Base-by-base conservation (phyloP, 2,797 vertebrate species). In the Eremophila alpestris region DNA sequence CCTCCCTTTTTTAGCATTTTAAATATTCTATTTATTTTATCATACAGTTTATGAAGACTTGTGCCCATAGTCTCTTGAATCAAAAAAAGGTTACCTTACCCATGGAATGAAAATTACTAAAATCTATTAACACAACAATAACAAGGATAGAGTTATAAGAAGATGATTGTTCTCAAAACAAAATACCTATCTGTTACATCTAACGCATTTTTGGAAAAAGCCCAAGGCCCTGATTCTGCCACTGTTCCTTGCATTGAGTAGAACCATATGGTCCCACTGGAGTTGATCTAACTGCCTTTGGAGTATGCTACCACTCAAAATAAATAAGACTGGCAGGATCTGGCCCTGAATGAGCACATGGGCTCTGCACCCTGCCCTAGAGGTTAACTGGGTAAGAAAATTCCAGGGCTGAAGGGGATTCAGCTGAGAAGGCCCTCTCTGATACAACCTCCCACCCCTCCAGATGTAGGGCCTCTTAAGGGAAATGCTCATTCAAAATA, bases 271-370 rank as follows among this genome's bases (percentile, higher is more conserved):
- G 94, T 91, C 95, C 89, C 76, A 75, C 51, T 90, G 84, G 91
- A 90, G 90, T 4, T 94, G 89, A 82, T 95, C 73, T 89, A 87
- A 95, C 92, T 93, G 80, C 86, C 69, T 87, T 83, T 93, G 93
- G 95, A 96, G 91, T 75, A 69, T 94, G 93, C 87, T 92, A 95
- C 89, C 70, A 95, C 90, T 96, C 94, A 96, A 94, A 89, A 82
- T 97, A 97, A 97, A 77, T 93, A 95, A 90, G 84, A 94, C 74
- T 95, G 95, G 95, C 94, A 96, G 88, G 65, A 94, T 93, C 91
- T 93, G 95, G 94, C 82, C 95, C 92, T 64, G 70, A 95, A 87
- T 51, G 77, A 95, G 64, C 90, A 95, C 94, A 80, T 74, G 87
- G 60, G 56, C 80, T 96, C 85, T 96, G 95, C 91, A 97, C 89